phyloP scores from a whole-genome alignment of 2,888 invertebrate genomes.

The Dryadula phaetusa region DNA sequence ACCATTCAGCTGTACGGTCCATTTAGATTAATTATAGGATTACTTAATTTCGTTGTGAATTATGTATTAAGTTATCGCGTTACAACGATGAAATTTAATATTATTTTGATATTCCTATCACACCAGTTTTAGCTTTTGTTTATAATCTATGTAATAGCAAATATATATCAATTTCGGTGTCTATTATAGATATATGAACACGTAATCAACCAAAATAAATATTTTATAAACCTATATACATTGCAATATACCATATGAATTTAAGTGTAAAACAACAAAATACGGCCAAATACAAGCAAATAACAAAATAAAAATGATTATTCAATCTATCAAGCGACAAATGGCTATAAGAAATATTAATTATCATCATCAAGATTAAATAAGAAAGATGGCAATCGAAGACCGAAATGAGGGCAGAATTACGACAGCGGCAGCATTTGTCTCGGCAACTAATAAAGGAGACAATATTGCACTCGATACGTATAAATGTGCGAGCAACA shows the following conservation, averaged over 20 bases:
- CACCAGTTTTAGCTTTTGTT: background rate
- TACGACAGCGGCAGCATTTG: slow-evolving; percentile 77
- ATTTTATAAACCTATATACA: background rate
- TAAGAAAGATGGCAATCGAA: slow-evolving; percentile 76
- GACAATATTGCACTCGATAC: slow-evolving; percentile 84
- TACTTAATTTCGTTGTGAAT: slow-evolving; percentile 80
- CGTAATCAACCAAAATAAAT: background rate
- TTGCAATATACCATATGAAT: background rate
- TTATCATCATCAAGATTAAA: slow-evolving; percentile 75
- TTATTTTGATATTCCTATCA: slow-evolving; percentile 8
- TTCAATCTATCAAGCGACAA: slow-evolving; percentile 29
- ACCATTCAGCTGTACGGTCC: slow-evolving; percentile 84
- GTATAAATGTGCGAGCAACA: slow-evolving; percentile 83
- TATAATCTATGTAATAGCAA: background rate
- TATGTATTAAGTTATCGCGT: slow-evolving; percentile 59
- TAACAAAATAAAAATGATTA: background rate
- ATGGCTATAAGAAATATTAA: slow-evolving; percentile 68
- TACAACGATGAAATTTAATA: slow-evolving; percentile 50
- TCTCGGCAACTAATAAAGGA: slow-evolving; percentile 82
- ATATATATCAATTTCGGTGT: background rate
- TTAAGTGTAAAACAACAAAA: background rate
- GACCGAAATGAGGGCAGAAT: slow-evolving; percentile 70
- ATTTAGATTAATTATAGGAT: slow-evolving; percentile 85
- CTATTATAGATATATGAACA: background rate
- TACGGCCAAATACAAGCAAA: background rate